Evolutionary conservation across 1,140 invertebrate species (phyloP).

Genomic region (Formica selysi): DNA sequence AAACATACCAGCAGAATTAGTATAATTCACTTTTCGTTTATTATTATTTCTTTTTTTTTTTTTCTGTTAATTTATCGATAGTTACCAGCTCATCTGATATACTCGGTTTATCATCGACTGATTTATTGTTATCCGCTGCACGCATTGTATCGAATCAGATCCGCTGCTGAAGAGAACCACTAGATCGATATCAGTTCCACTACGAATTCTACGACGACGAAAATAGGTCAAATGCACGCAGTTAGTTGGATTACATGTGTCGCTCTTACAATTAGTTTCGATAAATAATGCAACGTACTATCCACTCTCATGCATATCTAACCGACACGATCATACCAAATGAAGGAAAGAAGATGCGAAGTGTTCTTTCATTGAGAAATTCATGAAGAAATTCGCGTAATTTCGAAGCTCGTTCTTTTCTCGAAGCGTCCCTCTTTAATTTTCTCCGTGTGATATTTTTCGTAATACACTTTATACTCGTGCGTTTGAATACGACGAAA

Average conservation of each 20-base stretch:
- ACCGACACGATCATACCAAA: background rate
- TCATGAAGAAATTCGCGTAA: constrained; percentile 33
- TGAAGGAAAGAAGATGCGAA: background rate
- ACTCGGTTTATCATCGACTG: too few species aligned
- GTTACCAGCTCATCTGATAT: background rate
- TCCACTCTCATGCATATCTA: background rate
- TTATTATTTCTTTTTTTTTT: too few species aligned
- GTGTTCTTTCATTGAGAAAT: background rate
- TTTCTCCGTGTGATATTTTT: constrained; percentile 24
- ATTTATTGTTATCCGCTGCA: constrained; percentile 52
- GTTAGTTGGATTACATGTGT: constrained; percentile 8
- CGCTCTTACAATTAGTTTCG: constrained; percentile 5
- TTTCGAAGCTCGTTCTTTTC: background rate
- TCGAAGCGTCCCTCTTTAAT: background rate
- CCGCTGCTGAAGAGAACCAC: constrained; percentile 26
- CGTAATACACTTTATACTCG: background rate
- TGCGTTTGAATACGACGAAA: constrained; percentile 12
- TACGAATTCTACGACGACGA: constrained; percentile 31
- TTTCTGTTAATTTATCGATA: constrained; percentile 18
- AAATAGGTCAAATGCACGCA: constrained; percentile 51
- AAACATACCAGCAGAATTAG: constrained; percentile 13
- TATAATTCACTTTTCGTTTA: constrained; percentile 13
- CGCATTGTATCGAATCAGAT: constrained; percentile 41
- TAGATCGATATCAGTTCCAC: constrained; percentile 41
- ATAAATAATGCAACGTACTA: constrained; percentile 12